phyloP scores from a whole-genome alignment of 2,113 vertebrate species.

The Dolichotis patagonum region DNA sequence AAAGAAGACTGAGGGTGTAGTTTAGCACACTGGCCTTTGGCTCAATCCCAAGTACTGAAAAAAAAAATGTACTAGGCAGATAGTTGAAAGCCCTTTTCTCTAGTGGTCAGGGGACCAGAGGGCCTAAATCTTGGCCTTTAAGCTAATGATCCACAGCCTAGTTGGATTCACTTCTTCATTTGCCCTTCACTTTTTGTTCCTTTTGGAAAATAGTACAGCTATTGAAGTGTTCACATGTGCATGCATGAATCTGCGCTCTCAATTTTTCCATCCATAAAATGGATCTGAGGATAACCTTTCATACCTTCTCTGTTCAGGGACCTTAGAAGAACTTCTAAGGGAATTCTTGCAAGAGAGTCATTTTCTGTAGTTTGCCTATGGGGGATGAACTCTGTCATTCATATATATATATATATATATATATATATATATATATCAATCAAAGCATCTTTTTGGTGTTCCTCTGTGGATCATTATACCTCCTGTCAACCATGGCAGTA shows the following conservation, averaged over 20 bases:
- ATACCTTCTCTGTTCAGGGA: not conserved
- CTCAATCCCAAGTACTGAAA: not conserved
- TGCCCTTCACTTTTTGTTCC: not conserved
- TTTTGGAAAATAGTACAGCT: not conserved
- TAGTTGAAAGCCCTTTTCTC: not conserved
- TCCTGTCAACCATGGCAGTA: not conserved
- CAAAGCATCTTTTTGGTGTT: not conserved
- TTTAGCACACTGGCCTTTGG: not conserved
- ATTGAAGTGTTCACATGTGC: not conserved
- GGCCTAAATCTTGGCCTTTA: not conserved
- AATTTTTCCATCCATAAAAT: not conserved
- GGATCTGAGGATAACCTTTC: not conserved
- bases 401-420: too few species aligned
- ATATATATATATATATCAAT: too few species aligned
- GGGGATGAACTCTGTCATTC: not conserved
- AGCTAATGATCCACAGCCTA: not conserved
- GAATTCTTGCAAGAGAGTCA: not conserved
- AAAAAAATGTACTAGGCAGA: not conserved
- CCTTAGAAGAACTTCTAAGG: not conserved
- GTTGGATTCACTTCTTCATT: not conserved
- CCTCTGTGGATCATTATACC: not conserved
- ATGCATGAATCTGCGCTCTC: not conserved
- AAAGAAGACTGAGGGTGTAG: not conserved
- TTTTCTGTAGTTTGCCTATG: not conserved
- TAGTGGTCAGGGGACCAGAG: not conserved